Conservation (phyloP, 2,888 invertebrate genomes). For the Drosophila greeni region DNA sequence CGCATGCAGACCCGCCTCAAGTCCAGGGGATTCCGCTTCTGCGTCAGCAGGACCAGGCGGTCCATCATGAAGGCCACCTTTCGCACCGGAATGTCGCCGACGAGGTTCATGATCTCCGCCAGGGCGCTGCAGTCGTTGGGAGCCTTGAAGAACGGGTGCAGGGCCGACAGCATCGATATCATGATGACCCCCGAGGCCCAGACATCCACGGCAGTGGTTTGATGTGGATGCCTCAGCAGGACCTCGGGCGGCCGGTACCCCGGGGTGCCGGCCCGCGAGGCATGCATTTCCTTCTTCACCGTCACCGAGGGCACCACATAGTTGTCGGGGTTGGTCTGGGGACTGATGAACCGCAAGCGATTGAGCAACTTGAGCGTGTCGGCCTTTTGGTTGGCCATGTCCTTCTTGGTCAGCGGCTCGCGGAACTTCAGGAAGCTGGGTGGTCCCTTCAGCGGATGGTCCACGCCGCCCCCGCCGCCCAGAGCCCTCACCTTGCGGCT, state of each 20-base stretch:
- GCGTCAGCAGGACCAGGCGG: constrained; percentile 80
- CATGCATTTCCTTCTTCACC: constrained; percentile 84
- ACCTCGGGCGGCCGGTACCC: constrained; percentile 94
- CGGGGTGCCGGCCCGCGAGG: constrained; percentile 92
- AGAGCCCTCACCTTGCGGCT: constrained; percentile 30
- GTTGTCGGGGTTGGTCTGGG: constrained; percentile 82
- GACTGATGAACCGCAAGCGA: constrained; percentile 79
- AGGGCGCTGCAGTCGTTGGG: constrained; percentile 88
- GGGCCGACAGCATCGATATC: constrained; percentile 86
- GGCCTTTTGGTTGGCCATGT: constrained; percentile 51
- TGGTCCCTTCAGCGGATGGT: constrained; percentile 8
- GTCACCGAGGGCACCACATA: constrained; percentile 82
- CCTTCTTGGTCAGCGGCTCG: constrained; percentile 81
- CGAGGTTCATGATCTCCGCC: constrained; percentile 88
- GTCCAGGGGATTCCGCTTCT: constrained; percentile 80
- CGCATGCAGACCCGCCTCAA: constrained; percentile 79
- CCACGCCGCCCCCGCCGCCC: constrained; percentile 38
- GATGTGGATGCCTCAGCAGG: constrained; percentile 86
- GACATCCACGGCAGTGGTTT: constrained; percentile 91
- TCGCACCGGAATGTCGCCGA: constrained; percentile 86
- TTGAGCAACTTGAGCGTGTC: constrained; percentile 66
- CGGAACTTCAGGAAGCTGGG: constrained; percentile 20
- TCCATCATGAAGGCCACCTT: constrained; percentile 84
- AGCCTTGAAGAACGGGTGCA: constrained; percentile 91
- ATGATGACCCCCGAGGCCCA: constrained; percentile 95